Conservation (phyloP, 2,113 vertebrate species). For the Mustela nigripes region DNA sequence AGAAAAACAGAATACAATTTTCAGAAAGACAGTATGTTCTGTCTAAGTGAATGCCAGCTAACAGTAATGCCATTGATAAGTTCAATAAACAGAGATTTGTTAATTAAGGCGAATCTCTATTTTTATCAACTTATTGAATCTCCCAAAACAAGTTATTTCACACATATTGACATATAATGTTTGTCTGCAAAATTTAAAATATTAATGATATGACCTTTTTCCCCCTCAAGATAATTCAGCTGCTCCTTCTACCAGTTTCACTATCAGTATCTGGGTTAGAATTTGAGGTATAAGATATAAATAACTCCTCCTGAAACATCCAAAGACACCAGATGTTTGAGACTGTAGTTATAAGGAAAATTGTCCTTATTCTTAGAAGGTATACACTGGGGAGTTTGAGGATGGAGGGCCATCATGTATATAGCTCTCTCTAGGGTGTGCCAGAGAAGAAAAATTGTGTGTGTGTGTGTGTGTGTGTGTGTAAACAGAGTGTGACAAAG, state of each 20-base stretch:
- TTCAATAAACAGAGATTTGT: background rate
- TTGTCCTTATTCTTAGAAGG: background rate
- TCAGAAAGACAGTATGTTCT: background rate
- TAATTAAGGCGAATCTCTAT: background rate
- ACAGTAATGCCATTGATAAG: background rate
- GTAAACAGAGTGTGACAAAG: background rate
- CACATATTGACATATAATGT: background rate
- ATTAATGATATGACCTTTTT: background rate
- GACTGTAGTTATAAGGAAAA: background rate
- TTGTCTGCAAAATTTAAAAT: slow-evolving; percentile 27
- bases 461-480: background rate
- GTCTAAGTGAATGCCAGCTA: background rate
- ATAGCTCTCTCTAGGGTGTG: background rate
- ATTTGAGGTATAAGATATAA: background rate
- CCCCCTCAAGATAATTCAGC: background rate
- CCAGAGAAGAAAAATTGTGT: background rate
- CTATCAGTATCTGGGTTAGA: background rate
- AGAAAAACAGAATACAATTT: background rate
- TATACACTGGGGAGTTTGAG: background rate
- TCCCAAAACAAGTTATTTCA: background rate
- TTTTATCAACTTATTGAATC: background rate
- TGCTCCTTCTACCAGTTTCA: background rate
- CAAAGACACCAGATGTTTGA: background rate
- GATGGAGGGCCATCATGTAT: background rate
- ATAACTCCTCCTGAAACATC: background rate